These are phyloP conservation scores for Botrylloides violaceus DNA, from an alignment of 23 tunicate genomes.

Conservation along the genomic window DNA sequence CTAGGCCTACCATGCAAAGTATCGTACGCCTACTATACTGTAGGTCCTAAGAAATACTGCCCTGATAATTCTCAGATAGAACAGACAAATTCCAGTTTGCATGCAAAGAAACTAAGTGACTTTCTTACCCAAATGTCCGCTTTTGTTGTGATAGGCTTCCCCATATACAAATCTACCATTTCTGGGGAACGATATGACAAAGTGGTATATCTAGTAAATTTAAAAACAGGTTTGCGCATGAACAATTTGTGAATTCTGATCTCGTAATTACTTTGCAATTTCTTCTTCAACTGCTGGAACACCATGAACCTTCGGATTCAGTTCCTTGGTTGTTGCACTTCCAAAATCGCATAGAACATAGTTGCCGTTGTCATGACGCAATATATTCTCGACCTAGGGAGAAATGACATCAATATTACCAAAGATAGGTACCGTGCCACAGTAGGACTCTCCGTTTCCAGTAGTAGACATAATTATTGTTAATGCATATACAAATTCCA, in stretches of 20 bases:
- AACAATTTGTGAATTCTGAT: no score
- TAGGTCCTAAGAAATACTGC: no score
- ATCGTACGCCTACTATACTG: no score
- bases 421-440: no score
- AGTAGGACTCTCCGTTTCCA: no score
- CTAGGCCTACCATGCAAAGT: no score
- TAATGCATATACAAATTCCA: neutral
- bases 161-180: slow-evolving; percentile 90
- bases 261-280: slow-evolving; percentile 50
- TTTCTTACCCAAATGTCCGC: slow-evolving; percentile 89
- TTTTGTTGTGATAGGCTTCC: slow-evolving; percentile 80
- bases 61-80: no score
- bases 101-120: no score
- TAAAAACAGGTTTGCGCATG: neutral
- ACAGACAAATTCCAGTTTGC: no score
- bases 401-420: neutral
- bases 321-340: slow-evolving; percentile 58
- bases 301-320: slow-evolving; percentile 51
- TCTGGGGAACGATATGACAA: slow-evolving; percentile 98
- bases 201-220: slow-evolving; percentile 73
- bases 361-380: slow-evolving; percentile 66
- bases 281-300: slow-evolving; percentile 85
- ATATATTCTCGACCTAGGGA: slow-evolving; percentile 78
- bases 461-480: no score
- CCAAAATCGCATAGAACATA: slow-evolving; percentile 99